These are phyloP conservation scores for Urocolius indicus DNA, from an alignment of 2,113 vertebrate genomes.

Conservation along the genomic window DNA sequence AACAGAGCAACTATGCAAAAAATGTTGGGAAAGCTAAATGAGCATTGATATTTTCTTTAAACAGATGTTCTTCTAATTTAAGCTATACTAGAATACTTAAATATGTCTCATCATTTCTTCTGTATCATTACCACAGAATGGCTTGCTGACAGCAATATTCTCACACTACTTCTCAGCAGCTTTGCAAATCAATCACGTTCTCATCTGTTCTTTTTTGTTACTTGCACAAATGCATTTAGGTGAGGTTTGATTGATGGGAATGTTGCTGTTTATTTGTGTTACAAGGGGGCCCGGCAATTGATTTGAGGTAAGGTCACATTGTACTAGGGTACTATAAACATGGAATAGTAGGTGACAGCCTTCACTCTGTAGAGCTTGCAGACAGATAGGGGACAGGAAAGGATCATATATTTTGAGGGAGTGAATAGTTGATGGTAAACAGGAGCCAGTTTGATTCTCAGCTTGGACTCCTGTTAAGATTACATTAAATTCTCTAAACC, in stretches of 20 bases:
- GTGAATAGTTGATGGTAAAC: not conserved
- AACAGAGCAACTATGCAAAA: not conserved
- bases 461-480: not conserved
- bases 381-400: not conserved
- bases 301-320: not conserved
- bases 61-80: constrained; percentile 25
- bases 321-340: not conserved
- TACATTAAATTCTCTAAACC: not conserved
- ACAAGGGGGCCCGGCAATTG: not conserved
- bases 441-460: not conserved
- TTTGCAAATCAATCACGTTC: constrained; percentile 42
- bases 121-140: not conserved
- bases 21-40: not conserved
- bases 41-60: not conserved
- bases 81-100: not conserved
- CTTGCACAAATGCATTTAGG: not conserved
- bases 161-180: constrained; percentile 21
- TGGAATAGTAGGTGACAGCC: not conserved
- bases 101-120: not conserved
- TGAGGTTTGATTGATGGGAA: constrained; percentile 48
- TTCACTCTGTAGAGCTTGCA: not conserved
- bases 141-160: constrained; percentile 21
- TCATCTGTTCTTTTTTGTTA: constrained; percentile 41
- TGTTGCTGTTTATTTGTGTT: constrained; percentile 29
- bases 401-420: not conserved